Conservation (phyloP, 2,888 invertebrate genomes). For the Ichneumoninae sp. region DNA sequence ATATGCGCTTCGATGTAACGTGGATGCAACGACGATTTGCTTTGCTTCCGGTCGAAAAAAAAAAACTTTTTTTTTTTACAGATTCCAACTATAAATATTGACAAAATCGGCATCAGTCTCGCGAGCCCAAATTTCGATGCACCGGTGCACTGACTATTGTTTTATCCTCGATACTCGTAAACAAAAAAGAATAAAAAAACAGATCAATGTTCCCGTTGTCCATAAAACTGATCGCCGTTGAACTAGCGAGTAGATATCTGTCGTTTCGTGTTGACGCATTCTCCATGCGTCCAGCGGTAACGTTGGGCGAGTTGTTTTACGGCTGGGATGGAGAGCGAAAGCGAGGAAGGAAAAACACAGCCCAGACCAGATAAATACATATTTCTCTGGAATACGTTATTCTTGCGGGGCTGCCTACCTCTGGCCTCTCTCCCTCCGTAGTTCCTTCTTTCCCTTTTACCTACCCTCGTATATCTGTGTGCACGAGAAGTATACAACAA, state of each 20-base stretch:
- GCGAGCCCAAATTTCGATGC: background rate
- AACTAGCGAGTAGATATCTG: conserved; percentile 47
- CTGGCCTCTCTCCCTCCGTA: background rate
- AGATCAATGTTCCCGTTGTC: conserved; percentile 20
- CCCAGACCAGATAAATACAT: conserved; percentile 59
- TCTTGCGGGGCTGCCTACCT: conserved; percentile 23
- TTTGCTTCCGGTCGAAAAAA: background rate
- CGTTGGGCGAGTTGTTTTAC: conserved; percentile 46
- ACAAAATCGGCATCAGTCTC: background rate
- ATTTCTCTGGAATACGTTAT: conserved; percentile 65
- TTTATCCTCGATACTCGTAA: background rate
- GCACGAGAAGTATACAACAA: background rate
- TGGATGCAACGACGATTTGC: background rate
- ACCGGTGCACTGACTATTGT: background rate
- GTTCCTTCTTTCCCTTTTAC: background rate
- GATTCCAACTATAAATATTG: background rate
- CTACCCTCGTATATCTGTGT: conserved; percentile 10
- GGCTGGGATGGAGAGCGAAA: conserved; percentile 6
- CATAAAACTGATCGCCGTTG: conserved; percentile 53
- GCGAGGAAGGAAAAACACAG: conserved; percentile 34
- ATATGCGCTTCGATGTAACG: background rate
- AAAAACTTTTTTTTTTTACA: background rate
- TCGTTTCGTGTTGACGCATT: conserved; percentile 32
- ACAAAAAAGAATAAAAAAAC: conserved; percentile 22
- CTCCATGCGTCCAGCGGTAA: conserved; percentile 40